Base-by-base conservation (phyloP, 2,888 invertebrate genomes). In the Hirtodrosophila duncani region DNA sequence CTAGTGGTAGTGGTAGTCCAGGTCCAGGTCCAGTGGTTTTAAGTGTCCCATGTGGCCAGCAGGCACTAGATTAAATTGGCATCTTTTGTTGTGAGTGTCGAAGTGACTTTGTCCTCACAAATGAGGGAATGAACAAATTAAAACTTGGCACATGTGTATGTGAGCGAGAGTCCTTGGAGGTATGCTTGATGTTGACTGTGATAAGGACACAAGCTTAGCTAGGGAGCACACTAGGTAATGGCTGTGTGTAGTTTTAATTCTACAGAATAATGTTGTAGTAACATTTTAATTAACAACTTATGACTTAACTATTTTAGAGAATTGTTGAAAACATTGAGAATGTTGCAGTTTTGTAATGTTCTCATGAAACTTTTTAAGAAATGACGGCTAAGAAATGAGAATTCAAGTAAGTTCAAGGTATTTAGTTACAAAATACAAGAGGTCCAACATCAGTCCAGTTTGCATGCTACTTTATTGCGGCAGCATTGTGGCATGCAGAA, bases 61-160 rank as follows among this genome's bases (percentile, higher is more conserved):
- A 69, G 83, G 74, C 58, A 77, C 75, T 83, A 78, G 83, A 84
- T 84, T 83, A 84, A 83, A 84, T 83, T 84, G 83, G 83, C 84
- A 83, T 82, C 80, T 82, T 82, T 83, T 81, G 67, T 78, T 74
- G 62, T 67, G 60, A 61, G 65, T 65, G 62, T 31, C 59, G 60
- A 60, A 77, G 67, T 71, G 77, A 74, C 80, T 80, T 80, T 80
- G 74, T 77, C 77, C 61, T 63, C 62, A 44, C 57, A 75, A 74
- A 74, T 65, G 70, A 75, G 61, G 61, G 57, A 48, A 52, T 52
- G 52, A 63, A 66, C 72, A 80, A 74, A 74, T 74, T 80, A 74
- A 74, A 74, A 80, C 65, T 80, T 75, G 52, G 50, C 56, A 62
- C 63, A 63, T 39, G 29, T 18, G 36, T 41, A 11, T 26, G 11